Percentiles rank a stretch among this genome's conserved stretches.
These are phyloP conservation scores for Labrus mixtus DNA, from an alignment of 2,113 vertebrate species.

Conservation along the genomic window DNA sequence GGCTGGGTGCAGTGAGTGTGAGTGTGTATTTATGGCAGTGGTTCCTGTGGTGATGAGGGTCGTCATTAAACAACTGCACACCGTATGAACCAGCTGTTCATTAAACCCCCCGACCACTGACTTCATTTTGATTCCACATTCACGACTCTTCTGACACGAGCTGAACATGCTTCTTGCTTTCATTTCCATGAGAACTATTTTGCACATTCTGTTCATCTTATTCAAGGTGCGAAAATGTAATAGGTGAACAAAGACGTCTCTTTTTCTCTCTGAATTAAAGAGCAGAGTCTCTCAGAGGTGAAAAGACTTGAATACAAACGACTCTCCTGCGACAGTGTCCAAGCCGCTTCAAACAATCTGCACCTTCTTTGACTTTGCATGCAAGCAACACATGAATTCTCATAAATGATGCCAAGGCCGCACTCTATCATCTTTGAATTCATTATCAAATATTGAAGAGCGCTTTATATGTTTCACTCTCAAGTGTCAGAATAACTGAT, in stretches of 20 bases:
- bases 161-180: not conserved
- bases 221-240: conserved; percentile 43
- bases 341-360: conserved; percentile 28
- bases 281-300: conserved; percentile 30
- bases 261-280: conserved; percentile 32
- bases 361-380: conserved; percentile 43
- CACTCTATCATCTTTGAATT: conserved; percentile 72
- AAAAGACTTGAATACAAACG: conserved; percentile 61
- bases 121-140: conserved; percentile 2
- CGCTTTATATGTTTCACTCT: conserved; percentile 70
- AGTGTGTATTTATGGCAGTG: conserved; percentile 41
- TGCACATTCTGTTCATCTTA: conserved; percentile 13
- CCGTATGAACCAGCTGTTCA: conserved; percentile 36
- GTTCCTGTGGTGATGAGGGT: conserved; percentile 43
- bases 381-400: conserved; percentile 56
- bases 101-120: conserved; percentile 4
- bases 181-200: not conserved
- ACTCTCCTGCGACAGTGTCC: conserved; percentile 21
- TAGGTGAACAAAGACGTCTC: conserved; percentile 42
- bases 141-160: not conserved
- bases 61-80: conserved; percentile 48
- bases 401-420: conserved; percentile 57
- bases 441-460: conserved; percentile 77
- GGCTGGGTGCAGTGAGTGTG: conserved; percentile 14
- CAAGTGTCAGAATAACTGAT: conserved; percentile 75